Evolutionary conservation across 2,797 vertebrate species (phyloP).

Genomic region (Poeciliopsis paucimaculata): DNA sequence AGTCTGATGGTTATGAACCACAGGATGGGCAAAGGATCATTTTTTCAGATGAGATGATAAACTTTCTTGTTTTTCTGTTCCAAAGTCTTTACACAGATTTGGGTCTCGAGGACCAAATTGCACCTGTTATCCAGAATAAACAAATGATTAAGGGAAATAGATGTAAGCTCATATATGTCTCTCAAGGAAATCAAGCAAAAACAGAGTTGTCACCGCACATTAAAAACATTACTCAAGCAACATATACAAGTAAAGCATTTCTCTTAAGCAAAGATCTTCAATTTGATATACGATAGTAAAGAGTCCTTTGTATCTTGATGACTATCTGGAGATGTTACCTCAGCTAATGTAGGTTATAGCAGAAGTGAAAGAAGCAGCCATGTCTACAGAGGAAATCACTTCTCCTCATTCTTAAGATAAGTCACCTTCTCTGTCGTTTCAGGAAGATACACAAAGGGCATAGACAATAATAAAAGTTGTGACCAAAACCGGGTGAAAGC

Average conservation of each 20-base stretch:
- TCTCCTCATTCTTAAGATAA: conserved; percentile 30
- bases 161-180: conserved; percentile 33
- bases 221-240: conserved; percentile 26
- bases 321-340: conserved; percentile 25
- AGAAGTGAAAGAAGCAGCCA: conserved; percentile 58
- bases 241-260: conserved; percentile 12
- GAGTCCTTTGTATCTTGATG: conserved; percentile 17
- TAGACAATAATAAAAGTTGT: conserved; percentile 45
- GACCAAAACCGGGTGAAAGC: conserved; percentile 2
- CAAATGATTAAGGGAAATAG: conserved; percentile 33
- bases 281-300: conserved; percentile 17
- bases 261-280: conserved; percentile 28
- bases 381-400: conserved; percentile 59
- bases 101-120: conserved; percentile 36
- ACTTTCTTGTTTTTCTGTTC: conserved; percentile 61
- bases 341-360: conserved; percentile 27
- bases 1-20: conserved; percentile 66
- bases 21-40: conserved; percentile 60
- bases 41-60: conserved; percentile 63
- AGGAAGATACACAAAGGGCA: conserved; percentile 21
- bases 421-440: conserved; percentile 52
- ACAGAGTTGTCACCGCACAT: conserved; percentile 38
- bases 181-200: conserved; percentile 37
- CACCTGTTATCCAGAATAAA: conserved; percentile 61
- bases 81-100: conserved; percentile 46